A percentile compares a stretch with the other conserved stretches of the same genome.
phyloP scores from a whole-genome alignment of 2,888 invertebrate genomes.

The Drosophila barbarae region DNA sequence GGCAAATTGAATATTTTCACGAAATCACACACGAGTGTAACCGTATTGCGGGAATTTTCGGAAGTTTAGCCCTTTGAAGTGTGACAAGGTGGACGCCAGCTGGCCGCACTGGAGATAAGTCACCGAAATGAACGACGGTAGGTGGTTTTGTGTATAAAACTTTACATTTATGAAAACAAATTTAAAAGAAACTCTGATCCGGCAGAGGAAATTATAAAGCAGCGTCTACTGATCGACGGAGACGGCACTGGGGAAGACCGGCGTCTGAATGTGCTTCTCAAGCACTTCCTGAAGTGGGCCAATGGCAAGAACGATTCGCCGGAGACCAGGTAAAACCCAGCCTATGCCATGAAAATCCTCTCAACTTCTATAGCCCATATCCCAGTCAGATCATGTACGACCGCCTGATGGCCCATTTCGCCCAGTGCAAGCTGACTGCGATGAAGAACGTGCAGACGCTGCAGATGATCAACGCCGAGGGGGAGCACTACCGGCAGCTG shows the following conservation, averaged over 20 bases:
- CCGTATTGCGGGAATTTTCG: constrained; percentile 1
- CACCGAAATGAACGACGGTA: constrained; percentile 48
- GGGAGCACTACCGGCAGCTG: constrained; percentile 89
- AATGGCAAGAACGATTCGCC: constrained; percentile 84
- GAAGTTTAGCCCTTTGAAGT: background rate
- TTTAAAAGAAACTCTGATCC: background rate
- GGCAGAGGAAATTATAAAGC: constrained; percentile 94
- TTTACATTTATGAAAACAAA: constrained; percentile 12
- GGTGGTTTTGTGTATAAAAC: constrained; percentile 4
- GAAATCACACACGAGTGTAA: constrained; percentile 15
- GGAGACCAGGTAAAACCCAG: constrained; percentile 83
- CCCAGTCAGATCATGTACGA: constrained; percentile 86
- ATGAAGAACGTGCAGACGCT: constrained; percentile 89
- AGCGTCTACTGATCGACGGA: constrained; percentile 95
- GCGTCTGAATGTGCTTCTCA: constrained; percentile 90
- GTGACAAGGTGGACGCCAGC: background rate
- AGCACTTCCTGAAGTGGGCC: constrained; percentile 90
- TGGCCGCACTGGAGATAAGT: constrained; percentile 1
- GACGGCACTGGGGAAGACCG: constrained; percentile 98
- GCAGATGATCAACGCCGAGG: constrained; percentile 90
- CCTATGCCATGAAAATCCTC: background rate
- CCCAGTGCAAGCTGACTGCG: constrained; percentile 93
- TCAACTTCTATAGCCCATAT: background rate
- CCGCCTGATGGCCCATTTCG: constrained; percentile 89
- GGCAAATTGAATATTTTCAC: constrained; percentile 13